These are phyloP conservation scores for Acleris cristana DNA, from an alignment of 2,888 invertebrate species.

Conservation along the genomic window DNA sequence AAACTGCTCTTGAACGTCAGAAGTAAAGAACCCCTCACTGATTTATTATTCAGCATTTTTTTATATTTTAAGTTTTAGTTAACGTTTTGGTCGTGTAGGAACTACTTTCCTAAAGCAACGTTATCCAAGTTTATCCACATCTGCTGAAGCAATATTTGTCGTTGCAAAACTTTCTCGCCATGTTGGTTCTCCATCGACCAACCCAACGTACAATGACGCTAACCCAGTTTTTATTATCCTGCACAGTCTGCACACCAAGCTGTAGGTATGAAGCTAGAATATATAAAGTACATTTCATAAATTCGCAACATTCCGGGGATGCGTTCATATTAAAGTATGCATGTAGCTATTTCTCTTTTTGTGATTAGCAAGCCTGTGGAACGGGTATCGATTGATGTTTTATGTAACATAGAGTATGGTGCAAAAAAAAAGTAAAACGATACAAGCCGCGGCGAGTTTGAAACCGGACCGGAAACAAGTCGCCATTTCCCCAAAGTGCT, in stretches of 20 bases:
- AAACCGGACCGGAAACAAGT: constrained; percentile 22
- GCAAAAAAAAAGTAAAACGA: constrained; percentile 5
- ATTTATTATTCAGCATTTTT: neutral
- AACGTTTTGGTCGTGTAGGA: neutral
- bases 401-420: neutral
- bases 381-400: constrained; percentile 14
- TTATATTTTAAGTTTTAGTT: neutral
- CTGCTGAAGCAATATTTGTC: neutral
- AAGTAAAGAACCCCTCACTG: neutral
- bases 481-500: constrained; percentile 39
- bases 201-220: constrained; percentile 4
- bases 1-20: neutral
- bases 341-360: constrained; percentile 4
- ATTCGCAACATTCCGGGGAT: constrained; percentile 15
- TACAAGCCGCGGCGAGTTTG: constrained; percentile 1
- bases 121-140: neutral
- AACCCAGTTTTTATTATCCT: constrained; percentile 24
- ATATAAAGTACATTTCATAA: constrained; percentile 24
- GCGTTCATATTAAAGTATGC: constrained; percentile 5
- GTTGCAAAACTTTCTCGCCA: constrained; percentile 1
- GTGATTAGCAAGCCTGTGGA: neutral
- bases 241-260: neutral
- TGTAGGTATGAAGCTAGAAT: constrained; percentile 7
- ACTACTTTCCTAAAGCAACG: neutral
- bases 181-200: constrained; percentile 9